A percentile compares a stretch with the other conserved stretches of the same genome.
Evolutionary conservation across 2,888 invertebrate genomes (phyloP).

Genomic region (Dorcus parallelipipedus): DNA sequence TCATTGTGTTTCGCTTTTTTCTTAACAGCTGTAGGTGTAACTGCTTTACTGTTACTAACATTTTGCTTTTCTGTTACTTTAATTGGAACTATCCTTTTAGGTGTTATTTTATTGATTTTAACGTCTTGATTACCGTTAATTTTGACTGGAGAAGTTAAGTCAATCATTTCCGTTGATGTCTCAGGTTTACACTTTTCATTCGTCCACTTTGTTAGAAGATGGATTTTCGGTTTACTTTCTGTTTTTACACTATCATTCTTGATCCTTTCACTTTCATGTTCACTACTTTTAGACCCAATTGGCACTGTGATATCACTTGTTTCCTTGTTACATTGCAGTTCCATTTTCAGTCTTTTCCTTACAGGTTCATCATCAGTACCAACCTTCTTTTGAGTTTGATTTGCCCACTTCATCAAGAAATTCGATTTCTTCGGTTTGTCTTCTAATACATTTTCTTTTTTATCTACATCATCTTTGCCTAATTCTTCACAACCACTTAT

Average conservation of each 20-base stretch:
- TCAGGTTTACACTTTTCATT: background rate
- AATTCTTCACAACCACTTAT: constrained; percentile 35
- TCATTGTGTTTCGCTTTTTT: constrained; percentile 5
- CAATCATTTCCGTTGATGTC: constrained; percentile 13
- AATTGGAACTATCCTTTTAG: constrained; percentile 5
- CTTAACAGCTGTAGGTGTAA: constrained; percentile 11
- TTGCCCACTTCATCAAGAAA: constrained; percentile 43
- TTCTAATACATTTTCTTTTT: constrained; percentile 19
- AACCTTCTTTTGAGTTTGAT: constrained; percentile 23
- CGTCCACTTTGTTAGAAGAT: background rate
- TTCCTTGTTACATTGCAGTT: background rate
- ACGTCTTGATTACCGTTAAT: background rate
- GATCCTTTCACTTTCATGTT: background rate
- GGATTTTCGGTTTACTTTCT: background rate
- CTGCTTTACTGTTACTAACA: background rate
- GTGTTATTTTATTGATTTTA: constrained; percentile 13
- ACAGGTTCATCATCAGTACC: background rate
- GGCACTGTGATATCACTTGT: background rate
- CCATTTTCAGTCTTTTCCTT: background rate
- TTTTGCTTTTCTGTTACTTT: constrained; percentile 10
- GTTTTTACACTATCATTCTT: background rate
- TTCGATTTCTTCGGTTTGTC: constrained; percentile 35
- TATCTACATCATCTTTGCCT: constrained; percentile 27
- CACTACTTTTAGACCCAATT: background rate
- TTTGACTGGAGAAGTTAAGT: constrained; percentile 17